Percentiles rank a stretch among this genome's conserved stretches.
These are phyloP conservation scores for Lordiphosa clarofinis DNA, from an alignment of 1,140 invertebrate species.

Conservation along the genomic window DNA sequence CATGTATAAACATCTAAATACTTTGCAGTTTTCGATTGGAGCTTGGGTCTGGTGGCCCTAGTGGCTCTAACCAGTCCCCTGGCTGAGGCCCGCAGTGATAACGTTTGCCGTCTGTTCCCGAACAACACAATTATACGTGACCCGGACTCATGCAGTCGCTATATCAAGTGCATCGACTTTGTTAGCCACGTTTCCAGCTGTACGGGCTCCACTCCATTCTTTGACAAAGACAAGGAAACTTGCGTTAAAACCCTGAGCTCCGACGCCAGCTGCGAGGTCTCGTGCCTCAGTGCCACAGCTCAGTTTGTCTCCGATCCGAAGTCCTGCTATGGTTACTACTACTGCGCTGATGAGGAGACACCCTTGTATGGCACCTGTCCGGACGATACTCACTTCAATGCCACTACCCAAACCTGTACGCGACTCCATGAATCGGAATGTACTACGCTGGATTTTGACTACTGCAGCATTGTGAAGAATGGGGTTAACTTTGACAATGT, in stretches of 20 bases:
- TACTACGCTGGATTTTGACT: slow-evolving; percentile 39
- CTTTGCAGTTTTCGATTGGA: slow-evolving; percentile 1
- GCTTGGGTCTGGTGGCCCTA: slow-evolving; percentile 9
- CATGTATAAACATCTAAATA: not conserved
- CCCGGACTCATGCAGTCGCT: slow-evolving; percentile 58
- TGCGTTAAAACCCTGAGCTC: slow-evolving; percentile 37
- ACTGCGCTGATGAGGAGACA: slow-evolving; percentile 36
- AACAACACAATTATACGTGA: slow-evolving; percentile 46
- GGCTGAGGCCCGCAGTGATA: slow-evolving; percentile 8
- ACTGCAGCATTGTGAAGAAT: slow-evolving; percentile 60
- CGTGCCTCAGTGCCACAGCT: slow-evolving; percentile 21
- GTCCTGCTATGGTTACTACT: slow-evolving; percentile 62
- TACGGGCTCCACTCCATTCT: slow-evolving; percentile 44
- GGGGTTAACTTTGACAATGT: slow-evolving; percentile 43
- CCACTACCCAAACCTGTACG: slow-evolving; percentile 39
- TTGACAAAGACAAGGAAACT: slow-evolving; percentile 43
- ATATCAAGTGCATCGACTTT: slow-evolving; percentile 46
- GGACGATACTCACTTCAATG: slow-evolving; percentile 48
- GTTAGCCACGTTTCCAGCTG: slow-evolving; percentile 37
- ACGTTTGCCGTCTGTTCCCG: slow-evolving; percentile 55
- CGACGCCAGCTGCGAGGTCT: slow-evolving; percentile 29
- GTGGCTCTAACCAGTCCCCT: slow-evolving; percentile 1
- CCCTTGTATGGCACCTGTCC: slow-evolving; percentile 43
- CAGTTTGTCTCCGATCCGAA: slow-evolving; percentile 55
- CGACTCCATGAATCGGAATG: slow-evolving; percentile 34